These are phyloP conservation scores for Atta texana DNA, from an alignment of 1,140 invertebrate genomes.

Conservation along the genomic window DNA sequence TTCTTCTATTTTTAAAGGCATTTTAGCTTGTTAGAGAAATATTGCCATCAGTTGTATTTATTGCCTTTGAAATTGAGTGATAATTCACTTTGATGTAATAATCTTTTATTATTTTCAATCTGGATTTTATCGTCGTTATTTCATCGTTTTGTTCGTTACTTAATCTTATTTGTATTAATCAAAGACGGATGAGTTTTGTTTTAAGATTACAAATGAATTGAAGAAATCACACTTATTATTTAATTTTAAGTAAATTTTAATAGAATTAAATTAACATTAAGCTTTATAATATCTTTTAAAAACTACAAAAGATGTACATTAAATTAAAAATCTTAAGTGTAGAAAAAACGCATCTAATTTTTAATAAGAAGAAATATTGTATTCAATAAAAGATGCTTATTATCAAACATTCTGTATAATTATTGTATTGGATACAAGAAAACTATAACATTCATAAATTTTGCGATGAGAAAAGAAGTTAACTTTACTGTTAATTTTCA, in stretches of 20 bases:
- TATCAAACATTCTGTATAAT: neutral
- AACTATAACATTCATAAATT: conserved; percentile 9
- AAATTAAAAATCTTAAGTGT: neutral
- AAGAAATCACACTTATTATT: neutral
- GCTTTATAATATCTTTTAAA: neutral
- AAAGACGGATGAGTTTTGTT: neutral
- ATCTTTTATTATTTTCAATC: neutral
- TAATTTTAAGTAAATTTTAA: neutral
- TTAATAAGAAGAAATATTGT: neutral
- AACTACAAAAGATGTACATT: neutral
- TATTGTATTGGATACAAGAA: neutral
- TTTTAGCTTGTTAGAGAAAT: neutral
- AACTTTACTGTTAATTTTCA: neutral
- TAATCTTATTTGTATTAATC: neutral
- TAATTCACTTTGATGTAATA: conserved; percentile 12
- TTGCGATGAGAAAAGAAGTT: conserved; percentile 12
- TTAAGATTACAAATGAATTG: neutral
- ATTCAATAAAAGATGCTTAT: neutral
- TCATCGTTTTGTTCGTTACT: neutral
- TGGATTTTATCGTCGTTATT: neutral
- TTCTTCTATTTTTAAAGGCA: neutral
- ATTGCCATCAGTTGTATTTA: neutral
- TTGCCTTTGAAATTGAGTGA: neutral
- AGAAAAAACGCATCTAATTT: neutral
- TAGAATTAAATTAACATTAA: neutral